Conservation (phyloP, 2,113 vertebrate genomes). For the Semnornis frantzii region DNA sequence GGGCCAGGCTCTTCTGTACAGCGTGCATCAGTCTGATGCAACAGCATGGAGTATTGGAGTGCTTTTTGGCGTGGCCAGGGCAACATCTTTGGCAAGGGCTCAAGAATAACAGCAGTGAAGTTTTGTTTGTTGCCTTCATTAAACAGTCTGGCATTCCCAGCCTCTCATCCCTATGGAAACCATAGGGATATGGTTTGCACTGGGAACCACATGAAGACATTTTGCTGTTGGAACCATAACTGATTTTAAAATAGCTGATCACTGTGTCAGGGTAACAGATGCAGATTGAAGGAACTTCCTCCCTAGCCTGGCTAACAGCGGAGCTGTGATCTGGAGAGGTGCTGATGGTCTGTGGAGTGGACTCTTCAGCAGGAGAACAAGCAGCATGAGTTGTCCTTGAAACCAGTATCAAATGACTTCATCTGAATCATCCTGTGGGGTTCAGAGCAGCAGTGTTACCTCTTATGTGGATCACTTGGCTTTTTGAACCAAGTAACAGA, state of each 20-base stretch:
- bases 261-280: too few relatives aligned
- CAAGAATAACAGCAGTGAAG: neutral
- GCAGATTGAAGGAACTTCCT: neutral
- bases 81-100: neutral
- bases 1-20: neutral
- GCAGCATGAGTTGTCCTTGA: neutral
- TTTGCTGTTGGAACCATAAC: neutral
- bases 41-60: neutral
- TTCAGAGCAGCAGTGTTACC: neutral
- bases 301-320: neutral
- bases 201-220: neutral
- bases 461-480: neutral
- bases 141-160: neutral
- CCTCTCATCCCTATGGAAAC: neutral
- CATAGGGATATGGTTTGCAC: neutral
- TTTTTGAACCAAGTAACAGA: neutral
- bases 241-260: neutral
- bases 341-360: rapidly evolving
- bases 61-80: neutral
- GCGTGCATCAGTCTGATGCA: neutral
- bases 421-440: neutral
- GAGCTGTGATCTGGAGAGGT: neutral
- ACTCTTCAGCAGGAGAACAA: neutral
- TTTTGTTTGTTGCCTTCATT: neutral
- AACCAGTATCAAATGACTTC: neutral